These are phyloP conservation scores for Epinotia nisella DNA, from an alignment of 2,888 invertebrate species.

Conservation along the genomic window DNA sequence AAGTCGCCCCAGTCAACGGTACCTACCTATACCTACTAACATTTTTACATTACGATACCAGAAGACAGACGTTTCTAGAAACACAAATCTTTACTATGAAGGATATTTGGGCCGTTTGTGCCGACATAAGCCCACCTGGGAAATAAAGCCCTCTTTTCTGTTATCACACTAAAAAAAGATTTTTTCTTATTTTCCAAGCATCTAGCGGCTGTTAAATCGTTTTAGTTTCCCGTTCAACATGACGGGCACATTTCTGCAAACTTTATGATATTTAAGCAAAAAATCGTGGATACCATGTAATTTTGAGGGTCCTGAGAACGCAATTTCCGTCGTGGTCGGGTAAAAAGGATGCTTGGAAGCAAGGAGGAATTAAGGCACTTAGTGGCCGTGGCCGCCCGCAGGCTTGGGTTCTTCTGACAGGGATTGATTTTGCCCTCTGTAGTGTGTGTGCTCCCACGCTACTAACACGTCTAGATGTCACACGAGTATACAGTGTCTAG, in stretches of 20 bases:
- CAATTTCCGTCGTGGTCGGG: conserved; percentile 59
- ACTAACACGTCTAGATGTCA: neutral
- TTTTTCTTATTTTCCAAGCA: conserved; percentile 2
- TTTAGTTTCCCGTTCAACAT: neutral
- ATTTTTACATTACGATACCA: neutral
- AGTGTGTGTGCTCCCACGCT: conserved; percentile 34
- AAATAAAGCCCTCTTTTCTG: conserved; percentile 22
- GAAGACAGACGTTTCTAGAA: neutral
- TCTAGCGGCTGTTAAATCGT: conserved; percentile 4
- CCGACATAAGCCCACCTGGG: conserved; percentile 12
- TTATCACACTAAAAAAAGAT: conserved; percentile 16
- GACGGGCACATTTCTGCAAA: conserved; percentile 7
- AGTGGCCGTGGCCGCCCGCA: conserved; percentile 57
- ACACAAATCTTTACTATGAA: conserved; percentile 1
- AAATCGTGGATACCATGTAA: conserved; percentile 40
- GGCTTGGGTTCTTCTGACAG: conserved; percentile 56
- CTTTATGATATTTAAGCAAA: conserved; percentile 18
- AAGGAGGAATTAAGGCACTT: conserved; percentile 71
- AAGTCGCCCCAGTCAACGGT: too few species aligned
- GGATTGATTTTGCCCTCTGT: conserved; percentile 66
- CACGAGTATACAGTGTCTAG: neutral
- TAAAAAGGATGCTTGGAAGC: conserved; percentile 60
- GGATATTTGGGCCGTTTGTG: conserved; percentile 11
- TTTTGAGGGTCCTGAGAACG: conserved; percentile 48
- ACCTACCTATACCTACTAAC: too few species aligned